Percentiles rank a stretch among this genome's conserved stretches.
Conservation (phyloP, 2,797 vertebrate species). For the Aulostomus chinensis region DNA sequence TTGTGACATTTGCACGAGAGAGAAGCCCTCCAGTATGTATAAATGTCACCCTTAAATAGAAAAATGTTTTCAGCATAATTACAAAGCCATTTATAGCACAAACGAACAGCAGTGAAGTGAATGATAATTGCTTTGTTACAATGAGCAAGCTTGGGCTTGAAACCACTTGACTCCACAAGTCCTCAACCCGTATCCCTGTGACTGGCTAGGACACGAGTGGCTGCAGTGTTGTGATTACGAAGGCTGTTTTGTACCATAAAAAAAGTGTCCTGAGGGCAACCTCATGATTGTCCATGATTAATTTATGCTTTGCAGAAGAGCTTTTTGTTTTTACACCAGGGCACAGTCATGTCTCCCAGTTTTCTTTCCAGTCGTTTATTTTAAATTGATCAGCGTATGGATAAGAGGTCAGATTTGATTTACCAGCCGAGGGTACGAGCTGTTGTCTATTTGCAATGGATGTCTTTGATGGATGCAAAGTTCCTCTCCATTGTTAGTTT, state of each 20-base stretch:
- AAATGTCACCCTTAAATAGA: conserved; percentile 60
- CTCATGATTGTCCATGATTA: conserved; percentile 66
- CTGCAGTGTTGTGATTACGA: conserved; percentile 68
- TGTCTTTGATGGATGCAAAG: conserved; percentile 39
- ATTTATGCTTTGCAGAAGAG: conserved; percentile 52
- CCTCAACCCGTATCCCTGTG: conserved; percentile 60
- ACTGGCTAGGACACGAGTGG: conserved; percentile 64
- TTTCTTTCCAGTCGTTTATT: conserved; percentile 37
- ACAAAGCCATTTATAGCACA: conserved; percentile 63
- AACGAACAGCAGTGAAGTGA: conserved; percentile 73
- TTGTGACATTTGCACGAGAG: conserved; percentile 56
- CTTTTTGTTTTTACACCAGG: conserved; percentile 57
- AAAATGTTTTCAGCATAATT: conserved; percentile 65
- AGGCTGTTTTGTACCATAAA: conserved; percentile 56
- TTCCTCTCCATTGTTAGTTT: conserved; percentile 48
- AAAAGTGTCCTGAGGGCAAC: conserved; percentile 61
- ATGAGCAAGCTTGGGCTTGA: conserved; percentile 69
- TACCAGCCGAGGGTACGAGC: conserved; percentile 12
- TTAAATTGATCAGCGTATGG: conserved; percentile 27
- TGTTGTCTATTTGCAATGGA: conserved; percentile 21
- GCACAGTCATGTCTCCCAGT: conserved; percentile 24
- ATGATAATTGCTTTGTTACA: conserved; percentile 72
- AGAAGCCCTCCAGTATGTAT: conserved; percentile 41
- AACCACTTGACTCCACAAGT: conserved; percentile 76
- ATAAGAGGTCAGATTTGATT: conserved; percentile 31